Evolutionary conservation across 2,113 vertebrate genomes (phyloP).

Genomic region (Rousettus leschenaultii): DNA sequence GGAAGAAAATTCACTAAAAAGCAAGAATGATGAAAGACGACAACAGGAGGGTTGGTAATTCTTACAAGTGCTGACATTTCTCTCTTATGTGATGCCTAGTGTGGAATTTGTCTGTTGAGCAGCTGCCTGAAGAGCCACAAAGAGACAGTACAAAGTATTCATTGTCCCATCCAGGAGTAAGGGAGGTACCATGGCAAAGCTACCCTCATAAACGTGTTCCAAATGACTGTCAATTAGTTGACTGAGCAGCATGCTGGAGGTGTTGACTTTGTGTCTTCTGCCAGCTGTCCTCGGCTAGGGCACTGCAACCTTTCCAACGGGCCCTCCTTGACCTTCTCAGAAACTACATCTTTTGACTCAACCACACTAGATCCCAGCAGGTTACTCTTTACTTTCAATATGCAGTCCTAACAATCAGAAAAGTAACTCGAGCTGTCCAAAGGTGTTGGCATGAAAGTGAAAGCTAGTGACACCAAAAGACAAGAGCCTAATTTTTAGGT

Average conservation of each 20-base stretch:
- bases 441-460: not conserved
- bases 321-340: not conserved
- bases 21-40: not conserved
- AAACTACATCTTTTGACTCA: not conserved
- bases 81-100: fast-evolving
- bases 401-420: not conserved
- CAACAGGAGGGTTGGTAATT: not conserved
- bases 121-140: not conserved
- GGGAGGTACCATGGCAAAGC: not conserved
- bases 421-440: not conserved
- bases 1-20: not conserved
- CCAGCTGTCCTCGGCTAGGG: not conserved
- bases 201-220: not conserved
- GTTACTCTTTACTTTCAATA: not conserved
- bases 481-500: not conserved
- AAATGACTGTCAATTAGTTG: too few relatives aligned
- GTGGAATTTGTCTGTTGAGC: not conserved
- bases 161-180: not conserved
- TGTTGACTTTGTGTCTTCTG: too few relatives aligned
- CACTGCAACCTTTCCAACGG: not conserved
- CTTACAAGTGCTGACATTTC: not conserved
- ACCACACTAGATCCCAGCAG: not conserved
- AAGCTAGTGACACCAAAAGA: not conserved
- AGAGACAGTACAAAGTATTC: fast-evolving
- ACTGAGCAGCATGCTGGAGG: too few relatives aligned